Conservation (phyloP, 1,140 invertebrate species). For the Mya arenaria region DNA sequence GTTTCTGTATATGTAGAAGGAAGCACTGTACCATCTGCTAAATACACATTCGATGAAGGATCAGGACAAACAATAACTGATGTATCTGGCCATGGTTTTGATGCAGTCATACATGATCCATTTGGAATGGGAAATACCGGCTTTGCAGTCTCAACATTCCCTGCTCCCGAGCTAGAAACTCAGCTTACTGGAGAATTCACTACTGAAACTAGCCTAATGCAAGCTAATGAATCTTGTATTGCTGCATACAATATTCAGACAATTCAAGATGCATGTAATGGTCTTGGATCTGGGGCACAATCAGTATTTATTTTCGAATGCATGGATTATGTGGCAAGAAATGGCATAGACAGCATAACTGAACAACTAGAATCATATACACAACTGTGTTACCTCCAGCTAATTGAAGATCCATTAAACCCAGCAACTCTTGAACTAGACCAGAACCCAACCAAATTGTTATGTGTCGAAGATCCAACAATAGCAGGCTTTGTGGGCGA, state of each 20-base stretch:
- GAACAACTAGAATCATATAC: constrained; percentile 29
- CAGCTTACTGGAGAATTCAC: constrained; percentile 1
- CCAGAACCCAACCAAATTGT: constrained; percentile 29
- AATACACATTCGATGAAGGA: constrained; percentile 31
- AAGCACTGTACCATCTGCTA: constrained; percentile 5
- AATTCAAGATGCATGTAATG: constrained; percentile 11
- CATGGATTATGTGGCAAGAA: constrained; percentile 34
- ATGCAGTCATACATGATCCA: constrained; percentile 15
- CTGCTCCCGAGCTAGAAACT: constrained; percentile 21
- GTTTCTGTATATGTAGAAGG: constrained; percentile 17
- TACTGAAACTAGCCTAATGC: constrained; percentile 11
- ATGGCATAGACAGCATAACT: constrained; percentile 11
- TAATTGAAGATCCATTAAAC: constrained; percentile 19
- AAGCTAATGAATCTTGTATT: constrained; percentile 31
- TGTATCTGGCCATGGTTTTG: constrained; percentile 8
- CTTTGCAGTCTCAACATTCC: constrained; percentile 36
- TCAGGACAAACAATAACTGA: constrained; percentile 11
- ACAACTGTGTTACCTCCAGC: constrained; percentile 33
- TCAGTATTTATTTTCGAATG: constrained; percentile 12
- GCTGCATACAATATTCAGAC: background rate
- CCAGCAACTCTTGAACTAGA: background rate
- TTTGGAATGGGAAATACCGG: background rate
- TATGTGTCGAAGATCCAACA: constrained; percentile 22
- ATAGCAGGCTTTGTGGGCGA: constrained; percentile 36
- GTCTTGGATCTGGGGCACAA: background rate